phyloP scores from a whole-genome alignment of 2,113 vertebrate genomes.

The Bolborhynchus lineola region DNA sequence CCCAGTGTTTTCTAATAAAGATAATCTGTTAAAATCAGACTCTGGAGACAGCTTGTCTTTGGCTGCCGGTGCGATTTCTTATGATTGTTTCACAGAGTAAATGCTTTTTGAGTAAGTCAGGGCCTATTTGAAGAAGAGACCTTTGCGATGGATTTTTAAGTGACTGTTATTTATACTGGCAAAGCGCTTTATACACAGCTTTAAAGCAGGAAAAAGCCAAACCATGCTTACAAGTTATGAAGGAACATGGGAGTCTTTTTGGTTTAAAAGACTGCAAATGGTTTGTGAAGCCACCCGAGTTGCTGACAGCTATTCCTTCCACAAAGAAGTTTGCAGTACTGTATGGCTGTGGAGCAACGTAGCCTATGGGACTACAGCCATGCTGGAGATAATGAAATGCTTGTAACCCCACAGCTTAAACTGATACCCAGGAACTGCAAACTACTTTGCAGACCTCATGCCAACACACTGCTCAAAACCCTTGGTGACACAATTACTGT shows the following conservation, averaged over 20 bases:
- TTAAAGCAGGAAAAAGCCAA: neutral
- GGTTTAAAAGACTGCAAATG: neutral
- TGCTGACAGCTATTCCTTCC: neutral
- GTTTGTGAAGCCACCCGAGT: neutral
- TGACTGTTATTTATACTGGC: neutral
- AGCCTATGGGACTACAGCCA: fast-evolving
- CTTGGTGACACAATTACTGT: neutral
- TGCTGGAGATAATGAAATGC: neutral
- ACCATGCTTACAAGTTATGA: neutral
- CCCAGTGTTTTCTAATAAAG: conserved; percentile 47
- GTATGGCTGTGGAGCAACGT: fast-evolving
- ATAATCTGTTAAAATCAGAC: conserved; percentile 43
- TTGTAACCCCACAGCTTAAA: neutral
- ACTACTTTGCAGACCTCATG: neutral
- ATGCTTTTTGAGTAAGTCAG: neutral
- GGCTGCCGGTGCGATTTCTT: neutral
- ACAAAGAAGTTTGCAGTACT: fast-evolving
- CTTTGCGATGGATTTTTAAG: neutral
- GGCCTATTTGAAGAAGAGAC: neutral
- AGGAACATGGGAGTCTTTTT: neutral
- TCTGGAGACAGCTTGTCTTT: conserved; percentile 33
- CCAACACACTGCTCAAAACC: fast-evolving
- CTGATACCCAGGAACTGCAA: neutral
- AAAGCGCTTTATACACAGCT: neutral
- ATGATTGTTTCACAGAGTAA: neutral